Percentiles rank a stretch among this genome's conserved stretches.
Evolutionary conservation across 2,888 invertebrate genomes (phyloP).

Genomic region (Spatulosminthurus flaviceps): DNA sequence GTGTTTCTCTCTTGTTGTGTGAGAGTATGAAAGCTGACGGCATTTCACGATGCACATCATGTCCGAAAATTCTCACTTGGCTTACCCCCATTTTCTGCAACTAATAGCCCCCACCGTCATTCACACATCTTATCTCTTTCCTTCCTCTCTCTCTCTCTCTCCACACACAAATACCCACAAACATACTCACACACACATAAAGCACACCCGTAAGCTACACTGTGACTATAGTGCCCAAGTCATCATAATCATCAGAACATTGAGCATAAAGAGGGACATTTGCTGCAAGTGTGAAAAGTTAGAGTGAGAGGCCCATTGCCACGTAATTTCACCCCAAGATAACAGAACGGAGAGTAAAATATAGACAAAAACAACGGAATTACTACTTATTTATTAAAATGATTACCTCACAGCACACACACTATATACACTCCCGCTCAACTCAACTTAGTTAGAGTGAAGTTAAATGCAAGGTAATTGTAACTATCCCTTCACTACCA

Average conservation of each 20-base stretch:
- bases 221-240: too few relatives aligned
- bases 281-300: background rate
- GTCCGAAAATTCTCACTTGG: background rate
- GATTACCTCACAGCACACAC: slow-evolving; percentile 1
- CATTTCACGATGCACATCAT: slow-evolving; percentile 34
- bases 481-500: slow-evolving; percentile 37
- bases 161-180: too few relatives aligned
- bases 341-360: slow-evolving; percentile 13
- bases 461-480: slow-evolving; percentile 2
- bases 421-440: background rate
- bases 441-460: background rate
- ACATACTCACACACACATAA: too few relatives aligned
- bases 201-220: too few relatives aligned
- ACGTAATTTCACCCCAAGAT: slow-evolving; percentile 24
- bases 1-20: slow-evolving; percentile 42
- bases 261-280: background rate
- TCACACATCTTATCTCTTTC: background rate
- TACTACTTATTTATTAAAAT: slow-evolving; percentile 34
- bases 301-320: slow-evolving; percentile 28
- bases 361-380: slow-evolving; percentile 28
- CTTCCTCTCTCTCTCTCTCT: too few relatives aligned
- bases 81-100: background rate
- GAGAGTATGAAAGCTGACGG: slow-evolving; percentile 35
- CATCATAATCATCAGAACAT: too few relatives aligned
- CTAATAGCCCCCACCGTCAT: background rate